phyloP scores from a whole-genome alignment of 2,113 vertebrate genomes.

The Holacanthus passer region DNA sequence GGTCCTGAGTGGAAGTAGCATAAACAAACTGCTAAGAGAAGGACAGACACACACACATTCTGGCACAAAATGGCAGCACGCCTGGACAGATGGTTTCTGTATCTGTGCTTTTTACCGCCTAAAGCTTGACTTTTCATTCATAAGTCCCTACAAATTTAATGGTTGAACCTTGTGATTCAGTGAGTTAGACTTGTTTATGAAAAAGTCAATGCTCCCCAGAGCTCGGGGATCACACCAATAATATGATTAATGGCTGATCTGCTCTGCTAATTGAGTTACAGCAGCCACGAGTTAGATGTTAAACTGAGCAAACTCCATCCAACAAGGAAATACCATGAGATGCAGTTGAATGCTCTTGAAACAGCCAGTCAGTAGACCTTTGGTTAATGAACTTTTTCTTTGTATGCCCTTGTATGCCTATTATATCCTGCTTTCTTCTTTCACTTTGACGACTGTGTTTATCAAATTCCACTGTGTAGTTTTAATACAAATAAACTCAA shows the following conservation, averaged over 20 bases:
- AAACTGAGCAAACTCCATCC: not conserved
- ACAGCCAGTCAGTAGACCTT: not conserved
- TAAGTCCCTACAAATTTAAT: not conserved
- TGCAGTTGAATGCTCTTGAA: not conserved
- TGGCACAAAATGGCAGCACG: not conserved
- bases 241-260: not conserved
- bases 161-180: not conserved
- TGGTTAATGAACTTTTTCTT: not conserved
- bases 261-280: not conserved
- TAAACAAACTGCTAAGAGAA: constrained; percentile 1
- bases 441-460: not conserved
- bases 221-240: constrained; percentile 1
- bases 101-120: not conserved
- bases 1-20: constrained; percentile 84
- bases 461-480: not conserved
- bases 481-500: constrained; percentile 10
- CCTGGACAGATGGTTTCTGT: not conserved
- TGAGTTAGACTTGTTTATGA: not conserved
- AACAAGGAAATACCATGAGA: not conserved
- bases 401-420: not conserved
- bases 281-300: not conserved
- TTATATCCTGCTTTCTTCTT: not conserved
- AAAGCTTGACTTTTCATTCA: not conserved
- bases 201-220: not conserved
- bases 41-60: not conserved